A percentile compares a stretch with the other conserved stretches of the same genome.
Evolutionary conservation across 2,113 vertebrate genomes (phyloP).

Genomic region (Alligator sinensis): DNA sequence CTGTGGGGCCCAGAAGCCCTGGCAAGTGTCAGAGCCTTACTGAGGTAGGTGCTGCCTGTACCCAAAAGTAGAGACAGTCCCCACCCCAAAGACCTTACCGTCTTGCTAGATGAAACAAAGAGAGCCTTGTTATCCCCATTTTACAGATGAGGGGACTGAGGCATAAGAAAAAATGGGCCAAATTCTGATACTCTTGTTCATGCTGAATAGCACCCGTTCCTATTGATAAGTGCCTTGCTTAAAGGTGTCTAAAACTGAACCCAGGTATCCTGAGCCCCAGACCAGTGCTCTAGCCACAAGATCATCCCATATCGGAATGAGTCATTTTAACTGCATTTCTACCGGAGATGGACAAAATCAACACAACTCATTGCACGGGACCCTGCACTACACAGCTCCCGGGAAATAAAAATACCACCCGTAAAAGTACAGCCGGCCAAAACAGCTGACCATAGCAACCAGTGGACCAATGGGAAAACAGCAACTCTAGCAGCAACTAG

Average conservation of each 20-base stretch:
- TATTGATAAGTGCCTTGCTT: background rate
- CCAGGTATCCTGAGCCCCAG: background rate
- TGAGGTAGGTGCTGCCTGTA: background rate
- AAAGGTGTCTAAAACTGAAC: rapidly evolving
- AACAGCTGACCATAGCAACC: constrained; percentile 50
- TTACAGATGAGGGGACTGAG: background rate
- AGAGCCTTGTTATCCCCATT: background rate
- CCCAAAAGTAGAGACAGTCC: background rate
- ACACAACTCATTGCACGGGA: background rate
- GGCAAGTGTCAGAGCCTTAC: background rate
- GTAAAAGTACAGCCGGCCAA: background rate
- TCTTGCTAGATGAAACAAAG: rapidly evolving
- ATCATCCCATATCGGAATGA: background rate
- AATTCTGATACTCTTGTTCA: rapidly evolving
- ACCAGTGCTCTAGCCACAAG: background rate
- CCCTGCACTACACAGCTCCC: rapidly evolving
- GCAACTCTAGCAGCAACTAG: background rate
- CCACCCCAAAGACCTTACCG: rapidly evolving
- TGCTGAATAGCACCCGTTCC: rapidly evolving
- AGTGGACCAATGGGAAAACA: background rate
- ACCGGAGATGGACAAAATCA: background rate
- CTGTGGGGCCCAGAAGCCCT: background rate
- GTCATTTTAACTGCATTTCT: rapidly evolving
- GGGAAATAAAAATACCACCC: background rate
- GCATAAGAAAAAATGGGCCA: rapidly evolving